Percentiles rank a stretch among this genome's conserved stretches.
phyloP scores from a whole-genome alignment of 2,113 vertebrate genomes.

The Stegastes partitus region DNA sequence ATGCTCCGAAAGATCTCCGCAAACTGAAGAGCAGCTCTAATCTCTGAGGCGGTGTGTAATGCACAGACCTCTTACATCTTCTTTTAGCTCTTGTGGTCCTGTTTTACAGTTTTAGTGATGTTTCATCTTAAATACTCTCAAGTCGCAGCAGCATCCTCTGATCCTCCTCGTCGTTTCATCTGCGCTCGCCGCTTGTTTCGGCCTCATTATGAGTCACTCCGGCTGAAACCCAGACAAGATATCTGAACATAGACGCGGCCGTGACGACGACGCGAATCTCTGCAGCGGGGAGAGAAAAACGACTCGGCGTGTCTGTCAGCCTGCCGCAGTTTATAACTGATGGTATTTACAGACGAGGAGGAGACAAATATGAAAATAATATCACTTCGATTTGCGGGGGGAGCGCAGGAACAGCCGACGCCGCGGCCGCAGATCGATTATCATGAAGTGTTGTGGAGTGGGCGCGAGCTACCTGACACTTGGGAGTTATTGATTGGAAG shows the following conservation, averaged over 20 bases:
- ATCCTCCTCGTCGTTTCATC: background rate
- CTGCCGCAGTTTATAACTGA: background rate
- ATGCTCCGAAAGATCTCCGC: background rate
- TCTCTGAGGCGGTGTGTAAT: too few relatives aligned
- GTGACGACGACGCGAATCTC: background rate
- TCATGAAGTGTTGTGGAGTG: slow-evolving; percentile 27
- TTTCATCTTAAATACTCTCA: background rate
- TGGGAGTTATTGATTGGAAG: slow-evolving; percentile 51
- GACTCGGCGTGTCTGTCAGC: background rate
- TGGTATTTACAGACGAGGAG: slow-evolving; percentile 33
- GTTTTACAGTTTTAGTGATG: background rate
- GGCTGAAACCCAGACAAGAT: too few relatives aligned
- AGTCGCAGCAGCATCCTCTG: background rate
- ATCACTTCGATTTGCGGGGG: slow-evolving; percentile 14
- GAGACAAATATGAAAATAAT: slow-evolving; percentile 30
- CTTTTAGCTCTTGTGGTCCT: background rate
- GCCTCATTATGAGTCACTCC: too few relatives aligned
- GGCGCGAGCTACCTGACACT: slow-evolving; percentile 30
- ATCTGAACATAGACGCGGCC: background rate
- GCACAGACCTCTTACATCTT: too few relatives aligned
- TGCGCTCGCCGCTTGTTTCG: background rate
- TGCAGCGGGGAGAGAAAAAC: too few relatives aligned
- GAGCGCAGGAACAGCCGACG: background rate
- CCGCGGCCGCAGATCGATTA: slow-evolving; percentile 35
- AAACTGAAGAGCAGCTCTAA: background rate